Evolutionary conservation across 37 sponge, comb jelly and placozoan species (phyloP), one percentile per base, ranked within the genome.

Genomic region (Lycopodina hypogea): DNA sequence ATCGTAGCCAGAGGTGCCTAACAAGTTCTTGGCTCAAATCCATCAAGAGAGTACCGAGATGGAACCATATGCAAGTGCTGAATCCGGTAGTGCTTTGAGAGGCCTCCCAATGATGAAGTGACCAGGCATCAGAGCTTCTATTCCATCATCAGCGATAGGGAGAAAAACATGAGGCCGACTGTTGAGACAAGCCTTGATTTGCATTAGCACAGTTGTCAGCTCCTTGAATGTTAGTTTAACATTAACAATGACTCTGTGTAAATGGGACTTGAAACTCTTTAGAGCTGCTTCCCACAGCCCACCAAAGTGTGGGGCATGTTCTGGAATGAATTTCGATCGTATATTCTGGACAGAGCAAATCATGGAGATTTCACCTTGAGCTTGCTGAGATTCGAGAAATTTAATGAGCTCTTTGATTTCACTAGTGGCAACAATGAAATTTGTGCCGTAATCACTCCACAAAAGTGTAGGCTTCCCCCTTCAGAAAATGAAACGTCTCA

Each of bases 351-450:
- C 71, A 8, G 42, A 38, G 37, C 42, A 32, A 70, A 38, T 34
- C 21, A 34, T 70, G 39, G n/a, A 36, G 53, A 52, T 52, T 15
- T 52, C 53, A 17, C 19, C 34, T 19, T n/a, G 56, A 28, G 30
- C 40, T 68, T 21, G n/a, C n/a, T n/a, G n/a, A n/a, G n/a, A n/a
- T n/a, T n/a, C n/a, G n/a, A n/a, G n/a, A n/a, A n/a, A n/a, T n/a
- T n/a, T n/a, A n/a, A n/a, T n/a, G n/a, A n/a, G n/a, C n/a, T n/a
- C n/a, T n/a, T n/a, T n/a, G n/a, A 80, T 26, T 58, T 80, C 81
- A 37, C 81, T n/a, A 32, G 45, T 50, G 35, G 81, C 81, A 56
- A 70, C 81, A 28, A 69, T 57, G 32, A 80, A 80, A 69, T 80
- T 80, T 28, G 81, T 66, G 32, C 81, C n/a, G n/a, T n/a, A n/a